Conservation (phyloP, 2,888 invertebrate genomes). For the Diogma glabrata region DNA sequence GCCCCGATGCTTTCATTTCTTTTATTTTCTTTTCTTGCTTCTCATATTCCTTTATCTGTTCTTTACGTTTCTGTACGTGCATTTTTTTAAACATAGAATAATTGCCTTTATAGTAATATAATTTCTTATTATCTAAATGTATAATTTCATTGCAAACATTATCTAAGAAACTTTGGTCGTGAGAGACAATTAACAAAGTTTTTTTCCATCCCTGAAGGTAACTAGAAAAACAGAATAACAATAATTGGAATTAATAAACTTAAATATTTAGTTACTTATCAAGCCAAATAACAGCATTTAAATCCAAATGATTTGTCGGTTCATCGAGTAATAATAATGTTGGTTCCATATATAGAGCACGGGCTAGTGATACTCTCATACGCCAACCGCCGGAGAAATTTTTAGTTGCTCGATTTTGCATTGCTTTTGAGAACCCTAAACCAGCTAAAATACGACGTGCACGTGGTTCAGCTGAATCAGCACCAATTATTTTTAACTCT, state of each 20-base stretch:
- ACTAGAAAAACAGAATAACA: constrained; percentile 38
- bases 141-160: constrained; percentile 99
- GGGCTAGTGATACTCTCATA: constrained; percentile 95
- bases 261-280: constrained; percentile 73
- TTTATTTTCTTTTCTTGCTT: constrained; percentile 95
- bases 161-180: constrained; percentile 99
- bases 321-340: constrained; percentile 95
- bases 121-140: constrained; percentile 87
- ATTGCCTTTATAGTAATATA: constrained; percentile 96
- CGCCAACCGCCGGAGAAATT: constrained; percentile 95
- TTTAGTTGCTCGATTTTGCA: constrained; percentile 85
- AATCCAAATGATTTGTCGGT: constrained; percentile 97
- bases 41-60: constrained; percentile 93
- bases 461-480: constrained; percentile 94
- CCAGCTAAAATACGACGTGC: constrained; percentile 94
- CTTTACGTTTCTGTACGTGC: constrained; percentile 90
- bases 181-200: constrained; percentile 93
- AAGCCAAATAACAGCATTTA: constrained; percentile 99
- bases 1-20: constrained; percentile 88
- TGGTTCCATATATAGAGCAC: constrained; percentile 94
- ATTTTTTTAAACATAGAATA: constrained; percentile 98
- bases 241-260: background rate
- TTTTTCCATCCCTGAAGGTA: constrained; percentile 99
- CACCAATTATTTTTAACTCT: constrained; percentile 90
- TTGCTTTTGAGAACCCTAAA: constrained; percentile 81